Base-by-base conservation (phyloP, 2,797 vertebrate species). In the Notoglanidium macrostoma region DNA sequence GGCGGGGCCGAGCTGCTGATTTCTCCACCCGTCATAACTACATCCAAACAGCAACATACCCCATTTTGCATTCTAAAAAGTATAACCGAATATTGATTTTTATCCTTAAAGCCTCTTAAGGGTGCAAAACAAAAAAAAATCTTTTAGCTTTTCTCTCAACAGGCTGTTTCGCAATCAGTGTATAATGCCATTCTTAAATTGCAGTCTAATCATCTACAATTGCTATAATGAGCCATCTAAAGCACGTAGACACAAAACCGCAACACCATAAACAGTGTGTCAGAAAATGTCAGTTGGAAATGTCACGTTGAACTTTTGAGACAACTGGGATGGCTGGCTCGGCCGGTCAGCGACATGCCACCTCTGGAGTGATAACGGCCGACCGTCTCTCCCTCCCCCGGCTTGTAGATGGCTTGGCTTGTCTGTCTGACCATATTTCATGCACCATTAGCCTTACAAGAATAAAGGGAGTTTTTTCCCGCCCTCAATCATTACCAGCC, bases 351-450 rank as follows among this genome's bases (percentile, higher is more conserved):
- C 29, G 51, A 7, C 12, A 89, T 88, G 17, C 81, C 91, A 90
- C 77, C 23, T 46, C 76, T 81, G 46, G 46, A 9, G 5, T 87
- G 89, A 91, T 85, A 90, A 85, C 85, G 86, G 87, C 89, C 46
- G 85, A 94, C 44, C 68, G 44, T 84, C 51, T 59, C 44, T 65
- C 46, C 44, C 70, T 73, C 46, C 40, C 46, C 73, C 73, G 35
- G 5, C 19, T 63, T 83, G 63, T 74, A 57, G 26, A 88, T 87
- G 83, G 15, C 84, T 86, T 77, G 10, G 55, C 44, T 74, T 59
- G 35, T 57, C 70, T 46, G 49, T 86, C 77, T 46, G 21, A 82
- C 29, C 83, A 76, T 85, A 88, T 89, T 89, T 89, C 83, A 90
- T 87, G 87, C 88, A 51, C 85, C 74, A 80, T 85, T 79, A 87